A percentile compares a stretch with the other conserved stretches of the same genome.
These are phyloP conservation scores for Campoplex capitator DNA, from an alignment of 2,888 invertebrate species.

Conservation along the genomic window DNA sequence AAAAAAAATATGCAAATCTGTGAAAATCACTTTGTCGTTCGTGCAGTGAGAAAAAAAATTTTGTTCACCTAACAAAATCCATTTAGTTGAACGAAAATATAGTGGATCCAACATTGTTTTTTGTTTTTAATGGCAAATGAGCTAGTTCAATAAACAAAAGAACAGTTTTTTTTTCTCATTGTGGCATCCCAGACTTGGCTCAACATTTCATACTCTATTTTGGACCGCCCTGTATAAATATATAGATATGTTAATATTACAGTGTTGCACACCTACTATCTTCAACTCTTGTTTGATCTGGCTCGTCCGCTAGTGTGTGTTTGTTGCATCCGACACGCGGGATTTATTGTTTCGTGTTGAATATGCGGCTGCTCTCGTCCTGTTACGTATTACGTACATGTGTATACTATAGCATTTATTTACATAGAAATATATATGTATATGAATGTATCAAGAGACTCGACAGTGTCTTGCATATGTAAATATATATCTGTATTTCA, in stretches of 20 bases:
- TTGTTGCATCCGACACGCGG: constrained; percentile 58
- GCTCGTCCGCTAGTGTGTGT: constrained; percentile 35
- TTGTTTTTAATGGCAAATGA: too few relatives aligned
- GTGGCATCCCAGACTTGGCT: not conserved
- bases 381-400: constrained; percentile 54
- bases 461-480: not conserved
- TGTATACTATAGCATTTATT: constrained; percentile 13
- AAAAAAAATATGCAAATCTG: not conserved
- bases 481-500: constrained; percentile 23
- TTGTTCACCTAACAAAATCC: too few relatives aligned
- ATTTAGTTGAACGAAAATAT: too few relatives aligned
- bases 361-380: constrained; percentile 42
- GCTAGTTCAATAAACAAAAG: too few relatives aligned
- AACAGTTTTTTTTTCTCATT: not conserved
- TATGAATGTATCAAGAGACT: not conserved
- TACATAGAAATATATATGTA: not conserved
- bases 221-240: not conserved
- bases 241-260: constrained; percentile 9
- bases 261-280: constrained; percentile 51
- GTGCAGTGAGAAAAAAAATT: too few relatives aligned
- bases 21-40: too few relatives aligned
- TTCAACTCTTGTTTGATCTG: constrained; percentile 38
- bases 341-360: constrained; percentile 65
- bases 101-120: too few relatives aligned
- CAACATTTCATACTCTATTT: not conserved